phyloP scores from a whole-genome alignment of 2,113 vertebrate species.

The Campylorhamphus procurvoides region DNA sequence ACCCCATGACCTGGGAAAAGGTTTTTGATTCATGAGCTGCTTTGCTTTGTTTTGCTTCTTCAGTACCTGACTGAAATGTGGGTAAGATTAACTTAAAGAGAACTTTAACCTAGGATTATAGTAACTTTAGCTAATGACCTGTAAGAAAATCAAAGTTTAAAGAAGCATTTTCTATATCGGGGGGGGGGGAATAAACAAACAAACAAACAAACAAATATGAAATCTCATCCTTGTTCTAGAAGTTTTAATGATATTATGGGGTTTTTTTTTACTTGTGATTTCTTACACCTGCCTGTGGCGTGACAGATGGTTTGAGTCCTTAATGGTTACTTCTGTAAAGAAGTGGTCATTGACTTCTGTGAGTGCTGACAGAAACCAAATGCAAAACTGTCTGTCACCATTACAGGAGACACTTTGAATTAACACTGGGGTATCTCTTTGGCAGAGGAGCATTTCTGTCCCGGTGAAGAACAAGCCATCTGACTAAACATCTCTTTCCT shows the following conservation, averaged over 20 bases:
- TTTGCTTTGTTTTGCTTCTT: not conserved
- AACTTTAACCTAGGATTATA: not conserved
- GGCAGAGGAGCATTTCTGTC: not conserved
- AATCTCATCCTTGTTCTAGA: not conserved
- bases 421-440: not conserved
- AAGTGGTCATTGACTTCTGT: not conserved
- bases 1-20: not conserved
- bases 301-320: not conserved
- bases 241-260: not conserved
- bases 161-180: not conserved
- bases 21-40: not conserved
- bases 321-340: not conserved
- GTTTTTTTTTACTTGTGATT: not conserved
- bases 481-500: not conserved
- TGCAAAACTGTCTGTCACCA: not conserved
- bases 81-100: not conserved
- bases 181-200: no score
- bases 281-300: not conserved
- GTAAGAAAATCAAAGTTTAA: not conserved
- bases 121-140: fast-evolving
- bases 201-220: not conserved
- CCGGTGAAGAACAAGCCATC: not conserved
- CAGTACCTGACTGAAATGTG: not conserved
- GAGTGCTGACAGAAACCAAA: not conserved
- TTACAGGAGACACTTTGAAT: not conserved